phyloP scores from a whole-genome alignment of 2,888 invertebrate genomes.

The Mechanitis mazaeus region DNA sequence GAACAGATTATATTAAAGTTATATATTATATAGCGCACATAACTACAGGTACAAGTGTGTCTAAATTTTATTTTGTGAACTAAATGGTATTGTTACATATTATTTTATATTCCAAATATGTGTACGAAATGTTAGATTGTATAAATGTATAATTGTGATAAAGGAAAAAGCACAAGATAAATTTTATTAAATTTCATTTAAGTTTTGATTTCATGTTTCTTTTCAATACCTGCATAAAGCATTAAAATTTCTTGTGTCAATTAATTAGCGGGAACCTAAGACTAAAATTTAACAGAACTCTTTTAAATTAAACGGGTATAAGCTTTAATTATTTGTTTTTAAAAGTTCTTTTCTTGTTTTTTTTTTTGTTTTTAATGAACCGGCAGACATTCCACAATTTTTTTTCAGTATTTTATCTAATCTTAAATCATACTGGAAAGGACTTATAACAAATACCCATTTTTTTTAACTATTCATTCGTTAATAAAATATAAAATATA shows the following conservation, averaged over 20 bases:
- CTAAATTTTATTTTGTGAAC: not conserved
- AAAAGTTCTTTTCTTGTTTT: no score
- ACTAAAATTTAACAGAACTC: not conserved
- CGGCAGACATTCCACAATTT: no score
- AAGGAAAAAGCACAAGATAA: constrained; percentile 71
- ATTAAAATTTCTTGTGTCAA: not conserved
- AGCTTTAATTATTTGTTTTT: no score
- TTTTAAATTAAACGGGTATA: no score
- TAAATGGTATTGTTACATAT: not conserved
- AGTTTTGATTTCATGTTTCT: constrained; percentile 59
- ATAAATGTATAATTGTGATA: constrained; percentile 69
- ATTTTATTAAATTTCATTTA: constrained; percentile 66
- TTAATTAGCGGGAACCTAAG: not conserved
- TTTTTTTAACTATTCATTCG: no score
- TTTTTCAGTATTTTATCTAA: no score
- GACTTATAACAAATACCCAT: no score
- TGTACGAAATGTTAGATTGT: constrained; percentile 35
- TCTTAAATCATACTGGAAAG: no score
- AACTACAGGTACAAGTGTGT: not conserved
- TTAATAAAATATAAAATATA: no score
- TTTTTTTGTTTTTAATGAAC: no score
- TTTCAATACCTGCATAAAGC: constrained; percentile 26
- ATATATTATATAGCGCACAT: not conserved
- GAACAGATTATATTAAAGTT: constrained; percentile 5
- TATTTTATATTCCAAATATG: constrained; percentile 3